These are phyloP conservation scores for Percopsis transmontana DNA, from an alignment of 2,113 vertebrate species.

Conservation along the genomic window DNA sequence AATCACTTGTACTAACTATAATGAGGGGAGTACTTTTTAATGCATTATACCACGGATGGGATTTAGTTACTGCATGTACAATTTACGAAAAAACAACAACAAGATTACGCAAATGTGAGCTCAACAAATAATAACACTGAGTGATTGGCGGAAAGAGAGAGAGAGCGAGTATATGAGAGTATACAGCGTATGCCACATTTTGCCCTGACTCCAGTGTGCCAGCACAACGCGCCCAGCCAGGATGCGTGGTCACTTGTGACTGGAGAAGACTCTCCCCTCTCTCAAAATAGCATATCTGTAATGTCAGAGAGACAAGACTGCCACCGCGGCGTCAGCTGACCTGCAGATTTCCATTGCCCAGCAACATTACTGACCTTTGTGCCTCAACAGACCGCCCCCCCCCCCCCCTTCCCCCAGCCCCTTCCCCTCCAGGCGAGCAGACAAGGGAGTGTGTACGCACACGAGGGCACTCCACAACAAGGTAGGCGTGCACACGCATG, in stretches of 20 bases:
- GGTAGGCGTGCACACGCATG: too few species aligned
- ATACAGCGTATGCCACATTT: conserved; percentile 51
- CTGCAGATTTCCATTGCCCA: conserved; percentile 60
- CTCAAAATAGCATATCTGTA: conserved; percentile 69
- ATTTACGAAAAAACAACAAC: conserved; percentile 61
- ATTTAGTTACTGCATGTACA: conserved; percentile 53
- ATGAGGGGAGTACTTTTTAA: conserved; percentile 59
- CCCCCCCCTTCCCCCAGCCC: not conserved
- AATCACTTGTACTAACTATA: conserved; percentile 54
- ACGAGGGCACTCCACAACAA: too few species aligned
- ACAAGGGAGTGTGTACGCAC: too few species aligned
- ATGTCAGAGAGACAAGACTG: conserved; percentile 61
- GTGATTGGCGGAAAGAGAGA: not conserved
- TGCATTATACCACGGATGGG: conserved; percentile 46
- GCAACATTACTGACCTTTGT: conserved; percentile 74
- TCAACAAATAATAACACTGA: conserved; percentile 24
- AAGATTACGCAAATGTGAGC: conserved; percentile 56
- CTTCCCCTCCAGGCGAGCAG: not conserved
- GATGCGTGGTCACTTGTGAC: not conserved
- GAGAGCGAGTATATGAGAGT: too few species aligned
- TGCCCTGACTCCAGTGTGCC: conserved; percentile 63
- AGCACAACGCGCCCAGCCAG: conserved; percentile 47
- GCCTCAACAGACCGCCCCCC: conserved; percentile 45
- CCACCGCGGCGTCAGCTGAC: conserved; percentile 51
- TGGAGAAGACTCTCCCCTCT: conserved; percentile 52